Evolutionary conservation across 2,797 vertebrate species (phyloP).

Genomic region (Urosaurus nigricauda): DNA sequence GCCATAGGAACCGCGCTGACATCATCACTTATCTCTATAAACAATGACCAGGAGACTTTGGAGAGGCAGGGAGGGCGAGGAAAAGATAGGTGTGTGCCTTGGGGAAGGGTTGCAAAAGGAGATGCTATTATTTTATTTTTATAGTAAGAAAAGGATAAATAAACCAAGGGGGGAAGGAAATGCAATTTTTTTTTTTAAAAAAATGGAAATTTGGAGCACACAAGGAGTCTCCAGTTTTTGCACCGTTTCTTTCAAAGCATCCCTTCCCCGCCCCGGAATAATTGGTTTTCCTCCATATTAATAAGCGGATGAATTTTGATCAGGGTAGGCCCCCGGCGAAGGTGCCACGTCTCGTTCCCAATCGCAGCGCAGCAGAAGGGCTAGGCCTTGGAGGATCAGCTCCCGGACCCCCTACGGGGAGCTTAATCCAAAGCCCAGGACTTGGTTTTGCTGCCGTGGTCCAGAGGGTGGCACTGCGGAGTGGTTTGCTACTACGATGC

Average conservation of each 20-base stretch:
- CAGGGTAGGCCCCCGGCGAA: neutral
- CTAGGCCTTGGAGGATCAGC: neutral
- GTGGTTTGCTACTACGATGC: no score
- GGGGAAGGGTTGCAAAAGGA: no score
- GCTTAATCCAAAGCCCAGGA: neutral
- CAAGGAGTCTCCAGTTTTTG: neutral
- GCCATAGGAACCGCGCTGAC: conserved; percentile 86
- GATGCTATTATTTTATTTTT: no score
- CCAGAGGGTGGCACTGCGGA: neutral
- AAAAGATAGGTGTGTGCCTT: neutral
- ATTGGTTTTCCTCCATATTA: neutral
- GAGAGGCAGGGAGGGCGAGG: neutral
- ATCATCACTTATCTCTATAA: conserved; percentile 85
- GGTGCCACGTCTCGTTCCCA: neutral
- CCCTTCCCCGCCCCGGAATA: neutral
- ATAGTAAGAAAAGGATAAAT: neutral
- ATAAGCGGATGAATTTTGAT: neutral
- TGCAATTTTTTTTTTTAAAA: no score
- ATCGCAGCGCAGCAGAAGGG: neutral
- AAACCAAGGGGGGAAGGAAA: no score
- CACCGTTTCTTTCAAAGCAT: neutral
- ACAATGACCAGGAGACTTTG: conserved; percentile 71
- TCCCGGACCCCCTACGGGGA: neutral
- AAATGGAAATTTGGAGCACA: neutral
- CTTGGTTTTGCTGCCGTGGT: neutral